Evolutionary conservation across 2,797 vertebrate genomes (phyloP), one percentile per base, ranked within the genome.

Genomic region (Somateria mollissima): DNA sequence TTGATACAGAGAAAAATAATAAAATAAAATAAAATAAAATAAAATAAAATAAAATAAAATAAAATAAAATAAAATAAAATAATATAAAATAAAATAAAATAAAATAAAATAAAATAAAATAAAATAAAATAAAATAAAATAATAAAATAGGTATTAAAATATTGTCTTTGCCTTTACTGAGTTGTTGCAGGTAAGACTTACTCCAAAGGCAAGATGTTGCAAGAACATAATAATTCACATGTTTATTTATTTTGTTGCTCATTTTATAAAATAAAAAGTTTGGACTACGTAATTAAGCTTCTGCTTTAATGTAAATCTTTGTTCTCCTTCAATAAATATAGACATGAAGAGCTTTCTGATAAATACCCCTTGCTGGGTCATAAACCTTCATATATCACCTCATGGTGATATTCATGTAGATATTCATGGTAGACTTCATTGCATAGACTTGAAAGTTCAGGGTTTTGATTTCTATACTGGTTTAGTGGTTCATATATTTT

Each of bases 401-500:
- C 41, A 43, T 43, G 17, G 41, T 43, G 41, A 18, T 43, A 43
- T 43, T 43, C 16, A 43, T 43, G 41, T 43, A 43, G 41, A 43
- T 43, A 43, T 18, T 43, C 41, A 43, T 43, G 41, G 41, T 43
- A 43, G 41, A 43, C 41, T 43, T 43, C 41, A 43, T 43, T 43
- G 27, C n/a, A 47, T 2, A 47, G n/a, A 56, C 6, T 24, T 83
- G 16, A 4, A 92, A 91, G 17, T 76, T 69, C 64, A 85, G 14
- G 16, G 89, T 91, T 87, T 77, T 85, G 56, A 80, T 36, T 83
- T 74, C 36, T 57, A 14, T 47, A 37, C 19, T 70, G 10, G 19
- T 92, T 89, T 71, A 85, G 74, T 21, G 43, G 60, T 87, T 92
- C 78, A 45, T 93, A 74, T 77, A 71, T 49, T 96, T 95, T 92